A percentile compares a stretch with the other conserved stretches of the same genome.
Evolutionary conservation across 2,888 invertebrate genomes (phyloP).

Genomic region (Drosophila aldrichi): DNA sequence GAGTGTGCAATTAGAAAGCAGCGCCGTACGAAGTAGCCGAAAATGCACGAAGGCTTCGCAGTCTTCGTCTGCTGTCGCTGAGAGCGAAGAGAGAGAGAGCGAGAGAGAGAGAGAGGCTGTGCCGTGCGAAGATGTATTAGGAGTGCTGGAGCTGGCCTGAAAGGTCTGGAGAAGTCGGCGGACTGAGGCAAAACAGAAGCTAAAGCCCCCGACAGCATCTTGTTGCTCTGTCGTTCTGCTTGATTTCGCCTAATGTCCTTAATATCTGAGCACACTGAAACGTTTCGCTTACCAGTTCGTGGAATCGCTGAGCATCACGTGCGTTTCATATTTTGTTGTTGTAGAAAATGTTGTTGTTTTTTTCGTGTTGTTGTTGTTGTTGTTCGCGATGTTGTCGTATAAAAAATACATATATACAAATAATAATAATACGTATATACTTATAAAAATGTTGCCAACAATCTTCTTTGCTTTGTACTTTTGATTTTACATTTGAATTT

Average conservation of each 20-base stretch:
- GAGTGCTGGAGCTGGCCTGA: conserved; percentile 30
- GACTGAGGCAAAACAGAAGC: conserved; percentile 14
- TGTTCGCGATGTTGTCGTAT: conserved; percentile 67
- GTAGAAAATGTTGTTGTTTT: conserved; percentile 36
- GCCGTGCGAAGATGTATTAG: conserved; percentile 12
- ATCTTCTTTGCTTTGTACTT: conserved; percentile 79
- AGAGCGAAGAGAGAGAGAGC: conserved; percentile 41
- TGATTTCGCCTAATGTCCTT: conserved; percentile 36
- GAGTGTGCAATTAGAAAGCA: conserved; percentile 76
- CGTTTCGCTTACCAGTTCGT: conserved; percentile 53
- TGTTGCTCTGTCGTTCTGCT: conserved; percentile 10
- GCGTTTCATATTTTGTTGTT: conserved; percentile 14
- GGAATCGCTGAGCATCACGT: conserved; percentile 60
- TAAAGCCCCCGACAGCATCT: conserved; percentile 10
- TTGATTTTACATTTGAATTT: conserved; percentile 75
- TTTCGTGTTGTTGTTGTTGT: conserved; percentile 48
- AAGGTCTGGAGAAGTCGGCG: conserved; percentile 52
- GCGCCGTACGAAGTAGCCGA: conserved; percentile 64
- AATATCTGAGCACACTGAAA: conserved; percentile 12
- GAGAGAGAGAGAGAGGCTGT: no score
- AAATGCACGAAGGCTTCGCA: conserved; percentile 52
- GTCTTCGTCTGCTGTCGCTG: conserved; percentile 51
- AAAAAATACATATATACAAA: conserved; percentile 76
- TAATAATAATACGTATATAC: conserved; percentile 71
- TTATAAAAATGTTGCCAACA: conserved; percentile 79